Percentiles rank a stretch among this genome's conserved stretches.
Evolutionary conservation across 2,113 vertebrate species (phyloP).

Genomic region (Agapornis roseicollis): DNA sequence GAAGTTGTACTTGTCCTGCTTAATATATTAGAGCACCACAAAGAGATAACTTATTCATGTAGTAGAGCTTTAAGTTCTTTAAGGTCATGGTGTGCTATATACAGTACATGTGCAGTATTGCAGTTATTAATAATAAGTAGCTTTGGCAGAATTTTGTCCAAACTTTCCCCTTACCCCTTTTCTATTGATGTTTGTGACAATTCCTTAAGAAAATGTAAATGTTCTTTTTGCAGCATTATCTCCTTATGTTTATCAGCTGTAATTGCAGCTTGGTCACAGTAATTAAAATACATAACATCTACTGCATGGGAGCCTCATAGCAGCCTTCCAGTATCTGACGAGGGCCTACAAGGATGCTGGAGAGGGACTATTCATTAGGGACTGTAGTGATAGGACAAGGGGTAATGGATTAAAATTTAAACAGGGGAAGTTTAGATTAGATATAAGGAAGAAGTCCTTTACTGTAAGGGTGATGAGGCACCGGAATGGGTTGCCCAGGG

Average conservation of each 20-base stretch:
- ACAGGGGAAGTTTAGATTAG: too few species aligned
- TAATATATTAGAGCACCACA: too few species aligned
- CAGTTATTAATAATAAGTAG: background rate
- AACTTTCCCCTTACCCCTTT: background rate
- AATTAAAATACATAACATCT: background rate
- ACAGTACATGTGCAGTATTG: background rate
- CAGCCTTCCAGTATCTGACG: too few species aligned
- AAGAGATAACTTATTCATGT: background rate
- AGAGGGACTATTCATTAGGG: too few species aligned
- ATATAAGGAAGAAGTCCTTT: too few species aligned
- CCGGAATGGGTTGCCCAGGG: too few species aligned
- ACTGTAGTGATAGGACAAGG: too few species aligned
- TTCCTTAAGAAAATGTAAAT: background rate
- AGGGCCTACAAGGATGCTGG: too few species aligned
- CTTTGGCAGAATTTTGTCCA: background rate
- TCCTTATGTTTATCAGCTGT: slow-evolving; percentile 2
- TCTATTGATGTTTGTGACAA: background rate
- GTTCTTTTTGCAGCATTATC: background rate
- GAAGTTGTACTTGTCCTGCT: background rate
- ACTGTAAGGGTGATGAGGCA: too few species aligned
- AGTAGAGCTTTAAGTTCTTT: background rate
- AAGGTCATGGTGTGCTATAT: background rate
- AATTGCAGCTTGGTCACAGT: background rate
- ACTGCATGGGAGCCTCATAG: too few species aligned
- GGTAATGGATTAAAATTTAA: too few species aligned